These are phyloP conservation scores for Bradypodion pumilum DNA, from an alignment of 2,797 vertebrate genomes.

Conservation along the genomic window DNA sequence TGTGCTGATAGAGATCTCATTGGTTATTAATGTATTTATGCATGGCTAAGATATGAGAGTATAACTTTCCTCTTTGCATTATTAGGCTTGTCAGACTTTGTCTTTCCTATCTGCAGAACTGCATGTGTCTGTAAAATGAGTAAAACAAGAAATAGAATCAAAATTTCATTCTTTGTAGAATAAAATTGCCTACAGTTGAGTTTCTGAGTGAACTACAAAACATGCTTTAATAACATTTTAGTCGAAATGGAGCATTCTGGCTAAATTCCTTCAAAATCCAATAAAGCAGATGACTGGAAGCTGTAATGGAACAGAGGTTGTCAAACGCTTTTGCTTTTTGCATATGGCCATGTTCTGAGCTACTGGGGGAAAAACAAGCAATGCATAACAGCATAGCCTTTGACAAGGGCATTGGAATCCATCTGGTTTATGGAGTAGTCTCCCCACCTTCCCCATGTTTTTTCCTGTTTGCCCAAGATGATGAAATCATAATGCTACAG, in stretches of 20 bases:
- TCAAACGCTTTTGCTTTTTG: slow-evolving; percentile 66
- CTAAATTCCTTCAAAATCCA: slow-evolving; percentile 65
- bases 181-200: slow-evolving; percentile 47
- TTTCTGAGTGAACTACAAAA: slow-evolving; percentile 61
- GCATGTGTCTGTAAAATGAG: not conserved
- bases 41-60: slow-evolving; percentile 36
- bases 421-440: slow-evolving; percentile 66
- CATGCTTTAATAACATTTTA: slow-evolving; percentile 60
- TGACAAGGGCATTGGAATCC: slow-evolving; percentile 68
- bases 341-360: slow-evolving; percentile 61
- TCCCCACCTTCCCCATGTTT: slow-evolving; percentile 32
- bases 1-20: not conserved
- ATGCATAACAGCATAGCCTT: slow-evolving; percentile 55
- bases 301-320: slow-evolving; percentile 62
- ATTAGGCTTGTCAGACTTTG: slow-evolving; percentile 47
- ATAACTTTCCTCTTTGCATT: not conserved
- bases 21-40: slow-evolving; percentile 12
- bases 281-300: slow-evolving; percentile 66
- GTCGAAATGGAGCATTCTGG: slow-evolving; percentile 54
- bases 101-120: slow-evolving; percentile 52
- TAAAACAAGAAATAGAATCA: slow-evolving; percentile 21
- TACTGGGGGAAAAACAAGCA: slow-evolving; percentile 63
- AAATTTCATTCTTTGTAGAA: slow-evolving; percentile 30
- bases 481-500: slow-evolving; percentile 68
- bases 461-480: slow-evolving; percentile 59